These are phyloP conservation scores for Hippoglossus hippoglossus DNA, from an alignment of 2,797 vertebrate genomes.

Conservation along the genomic window DNA sequence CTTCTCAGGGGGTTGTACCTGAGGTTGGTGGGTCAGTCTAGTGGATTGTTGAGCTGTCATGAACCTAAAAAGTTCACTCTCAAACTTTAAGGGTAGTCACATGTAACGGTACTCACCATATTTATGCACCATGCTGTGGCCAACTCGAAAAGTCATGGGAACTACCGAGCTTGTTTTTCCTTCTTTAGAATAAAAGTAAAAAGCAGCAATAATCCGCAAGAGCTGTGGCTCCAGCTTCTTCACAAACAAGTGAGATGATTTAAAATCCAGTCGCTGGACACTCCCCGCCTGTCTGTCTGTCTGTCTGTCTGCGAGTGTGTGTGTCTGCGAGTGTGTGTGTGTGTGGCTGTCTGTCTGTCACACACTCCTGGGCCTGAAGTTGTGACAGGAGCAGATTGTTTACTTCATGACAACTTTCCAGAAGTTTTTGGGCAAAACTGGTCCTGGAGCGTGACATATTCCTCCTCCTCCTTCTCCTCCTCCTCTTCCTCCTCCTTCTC, in stretches of 20 bases:
- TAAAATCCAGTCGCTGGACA: constrained; percentile 42
- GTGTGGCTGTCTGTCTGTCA: background rate
- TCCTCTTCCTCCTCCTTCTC: constrained; percentile 34
- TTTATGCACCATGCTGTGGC: constrained; percentile 82
- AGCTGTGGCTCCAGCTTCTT: constrained; percentile 22
- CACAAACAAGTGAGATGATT: constrained; percentile 36
- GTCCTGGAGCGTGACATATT: constrained; percentile 44
- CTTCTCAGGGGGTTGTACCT: constrained; percentile 24
- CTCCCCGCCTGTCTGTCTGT: constrained; percentile 33
- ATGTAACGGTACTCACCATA: constrained; percentile 81
- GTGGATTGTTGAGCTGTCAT: constrained; percentile 15
- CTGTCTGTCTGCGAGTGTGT: constrained; percentile 1
- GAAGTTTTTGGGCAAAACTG: constrained; percentile 58
- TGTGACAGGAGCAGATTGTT: constrained; percentile 42
- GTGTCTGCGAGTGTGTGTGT: background rate
- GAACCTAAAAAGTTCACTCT: constrained; percentile 12
- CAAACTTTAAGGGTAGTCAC: constrained; percentile 33
- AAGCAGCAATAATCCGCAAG: background rate
- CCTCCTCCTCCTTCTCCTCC: constrained; percentile 62
- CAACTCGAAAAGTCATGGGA: constrained; percentile 46
- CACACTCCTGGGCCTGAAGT: constrained; percentile 1
- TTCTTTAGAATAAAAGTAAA: constrained; percentile 5
- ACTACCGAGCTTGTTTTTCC: background rate
- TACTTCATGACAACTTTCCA: constrained; percentile 67
- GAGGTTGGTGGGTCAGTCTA: background rate